Evolutionary conservation across 92 coral and sea anemone species (phyloP).

Genomic region (Epizoanthus ramosus): DNA sequence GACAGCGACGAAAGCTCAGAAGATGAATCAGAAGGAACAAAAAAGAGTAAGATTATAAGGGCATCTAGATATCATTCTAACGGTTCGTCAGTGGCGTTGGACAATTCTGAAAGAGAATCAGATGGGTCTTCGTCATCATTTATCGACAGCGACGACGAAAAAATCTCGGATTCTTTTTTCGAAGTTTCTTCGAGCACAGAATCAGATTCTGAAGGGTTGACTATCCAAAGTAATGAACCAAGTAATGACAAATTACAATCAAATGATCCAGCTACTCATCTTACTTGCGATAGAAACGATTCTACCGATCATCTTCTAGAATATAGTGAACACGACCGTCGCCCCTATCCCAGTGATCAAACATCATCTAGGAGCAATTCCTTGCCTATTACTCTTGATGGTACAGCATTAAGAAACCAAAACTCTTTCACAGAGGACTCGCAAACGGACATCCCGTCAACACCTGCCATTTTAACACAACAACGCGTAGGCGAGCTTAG

Average conservation of each 20-base stretch:
- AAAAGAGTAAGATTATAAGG: neutral
- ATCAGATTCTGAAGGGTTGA: neutral
- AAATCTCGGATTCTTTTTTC: slow-evolving; percentile 18
- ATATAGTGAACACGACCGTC: no score
- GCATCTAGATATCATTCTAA: neutral
- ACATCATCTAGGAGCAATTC: neutral
- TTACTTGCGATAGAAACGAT: neutral
- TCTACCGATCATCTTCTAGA: neutral
- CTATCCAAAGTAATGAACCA: neutral
- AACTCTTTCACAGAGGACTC: neutral
- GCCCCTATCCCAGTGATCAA: neutral
- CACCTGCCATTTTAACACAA: neutral
- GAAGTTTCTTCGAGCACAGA: slow-evolving; percentile 8
- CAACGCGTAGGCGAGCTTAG: neutral
- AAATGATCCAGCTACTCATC: no score
- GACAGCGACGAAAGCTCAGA: slow-evolving; percentile 4
- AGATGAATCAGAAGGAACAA: neutral
- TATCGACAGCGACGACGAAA: slow-evolving; percentile 27
- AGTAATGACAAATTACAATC: neutral
- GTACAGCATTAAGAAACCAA: neutral
- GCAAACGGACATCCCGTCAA: neutral
- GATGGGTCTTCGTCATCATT: slow-evolving; percentile 13
- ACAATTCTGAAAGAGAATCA: neutral
- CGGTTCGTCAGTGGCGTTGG: no score
- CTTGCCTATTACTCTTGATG: slow-evolving; percentile 13